Evolutionary conservation across 2,797 vertebrate species (phyloP).

Genomic region (Cyclopterus lumpus): DNA sequence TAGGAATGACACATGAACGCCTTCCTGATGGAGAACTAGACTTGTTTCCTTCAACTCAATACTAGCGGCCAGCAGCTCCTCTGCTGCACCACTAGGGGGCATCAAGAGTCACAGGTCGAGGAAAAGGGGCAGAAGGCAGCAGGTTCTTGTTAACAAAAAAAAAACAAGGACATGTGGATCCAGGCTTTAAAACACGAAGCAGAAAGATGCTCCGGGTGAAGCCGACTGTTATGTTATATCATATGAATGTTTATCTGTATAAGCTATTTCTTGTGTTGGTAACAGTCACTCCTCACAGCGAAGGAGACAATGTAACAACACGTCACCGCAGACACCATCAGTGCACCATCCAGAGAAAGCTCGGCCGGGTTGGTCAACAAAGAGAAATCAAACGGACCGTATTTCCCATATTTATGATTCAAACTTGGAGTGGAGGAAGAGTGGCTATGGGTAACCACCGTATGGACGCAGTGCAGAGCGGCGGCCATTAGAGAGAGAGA

Average conservation of each 20-base stretch:
- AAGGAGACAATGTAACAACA: not conserved
- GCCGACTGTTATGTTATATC: not conserved
- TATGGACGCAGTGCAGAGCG: too few species aligned
- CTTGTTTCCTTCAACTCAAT: not conserved
- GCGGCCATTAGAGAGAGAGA: not conserved
- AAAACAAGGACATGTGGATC: not conserved
- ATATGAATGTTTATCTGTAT: not conserved
- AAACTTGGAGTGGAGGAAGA: not conserved
- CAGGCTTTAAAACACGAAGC: constrained; percentile 3
- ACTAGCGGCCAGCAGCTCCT: constrained; percentile 14
- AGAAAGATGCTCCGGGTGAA: not conserved
- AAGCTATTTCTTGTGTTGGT: not conserved
- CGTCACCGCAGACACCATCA: not conserved
- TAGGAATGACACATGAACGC: constrained; percentile 1
- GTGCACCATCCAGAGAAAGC: not conserved
- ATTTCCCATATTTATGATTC: not conserved
- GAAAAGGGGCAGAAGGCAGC: constrained; percentile 45
- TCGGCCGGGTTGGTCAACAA: not conserved
- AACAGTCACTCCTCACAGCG: not conserved
- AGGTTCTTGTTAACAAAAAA: constrained; percentile 62
- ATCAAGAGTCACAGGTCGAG: constrained; percentile 3
- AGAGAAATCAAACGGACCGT: not conserved
- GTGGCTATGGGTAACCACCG: too few species aligned
- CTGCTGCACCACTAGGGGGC: constrained; percentile 50
- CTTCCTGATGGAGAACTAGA: not conserved